Evolutionary conservation across 2,113 vertebrate species (phyloP).

Genomic region (Herpailurus yagouaroundi): DNA sequence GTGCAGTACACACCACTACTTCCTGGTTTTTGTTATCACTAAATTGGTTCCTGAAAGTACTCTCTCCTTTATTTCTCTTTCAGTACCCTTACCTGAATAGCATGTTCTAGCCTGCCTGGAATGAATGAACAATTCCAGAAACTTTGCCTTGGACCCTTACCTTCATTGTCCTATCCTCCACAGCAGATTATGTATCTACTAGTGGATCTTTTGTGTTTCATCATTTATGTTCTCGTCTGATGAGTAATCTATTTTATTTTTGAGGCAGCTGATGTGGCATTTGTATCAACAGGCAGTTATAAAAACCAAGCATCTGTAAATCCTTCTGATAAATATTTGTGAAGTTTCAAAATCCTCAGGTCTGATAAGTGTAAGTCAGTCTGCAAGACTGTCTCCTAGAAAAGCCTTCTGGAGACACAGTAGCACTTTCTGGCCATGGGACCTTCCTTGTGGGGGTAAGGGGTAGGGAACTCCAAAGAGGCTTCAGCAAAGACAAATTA

Average conservation of each 20-base stretch:
- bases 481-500: neutral
- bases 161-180: neutral
- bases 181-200: neutral
- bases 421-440: neutral
- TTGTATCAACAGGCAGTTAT: conserved; percentile 43
- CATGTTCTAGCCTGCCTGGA: neutral
- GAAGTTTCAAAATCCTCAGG: conserved; percentile 53
- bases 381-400: conserved; percentile 37
- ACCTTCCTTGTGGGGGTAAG: neutral
- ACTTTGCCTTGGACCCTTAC: neutral
- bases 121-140: neutral
- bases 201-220: neutral
- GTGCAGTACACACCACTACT: neutral
- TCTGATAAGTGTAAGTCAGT: conserved; percentile 31
- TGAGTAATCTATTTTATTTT: conserved; percentile 42
- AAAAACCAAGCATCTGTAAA: conserved; percentile 65
- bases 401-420: conserved; percentile 59
- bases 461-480: neutral
- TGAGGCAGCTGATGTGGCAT: conserved; percentile 24
- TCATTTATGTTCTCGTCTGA: neutral
- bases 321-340: conserved; percentile 74
- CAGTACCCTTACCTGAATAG: neutral
- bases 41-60: neutral
- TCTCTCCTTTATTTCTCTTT: neutral
- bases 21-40: conserved; percentile 8